phyloP scores from a whole-genome alignment of 1,140 invertebrate genomes.

The Uloborus diversus region DNA sequence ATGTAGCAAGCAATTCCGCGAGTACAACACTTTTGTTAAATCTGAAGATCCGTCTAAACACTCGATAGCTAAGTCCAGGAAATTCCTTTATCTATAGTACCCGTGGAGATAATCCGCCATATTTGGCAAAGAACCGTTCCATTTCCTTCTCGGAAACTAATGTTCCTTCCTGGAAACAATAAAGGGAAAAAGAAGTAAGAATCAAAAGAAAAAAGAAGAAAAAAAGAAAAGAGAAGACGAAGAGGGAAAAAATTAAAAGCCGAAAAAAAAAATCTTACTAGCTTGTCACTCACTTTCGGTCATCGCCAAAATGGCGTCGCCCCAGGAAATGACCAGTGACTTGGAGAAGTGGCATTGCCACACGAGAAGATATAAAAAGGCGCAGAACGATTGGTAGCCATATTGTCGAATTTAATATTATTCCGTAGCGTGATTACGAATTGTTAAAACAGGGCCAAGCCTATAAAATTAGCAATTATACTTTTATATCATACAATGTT shows the following conservation, averaged over 20 bases:
- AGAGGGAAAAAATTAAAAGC: too few relatives aligned
- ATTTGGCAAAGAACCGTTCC: conserved; percentile 46
- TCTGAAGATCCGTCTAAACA: not conserved
- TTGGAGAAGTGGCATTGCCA: conserved; percentile 43
- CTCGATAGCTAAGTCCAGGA: conserved; percentile 3
- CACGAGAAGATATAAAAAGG: conserved; percentile 40
- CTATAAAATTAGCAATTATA: too few relatives aligned
- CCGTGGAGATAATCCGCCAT: conserved; percentile 40
- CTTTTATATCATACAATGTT: too few relatives aligned
- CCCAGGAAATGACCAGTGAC: conserved; percentile 45
- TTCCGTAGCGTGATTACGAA: too few relatives aligned
- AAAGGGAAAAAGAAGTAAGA: not conserved
- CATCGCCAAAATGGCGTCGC: conserved; percentile 47
- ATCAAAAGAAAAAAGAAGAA: not conserved
- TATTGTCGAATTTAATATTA: too few relatives aligned
- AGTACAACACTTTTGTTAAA: too few relatives aligned
- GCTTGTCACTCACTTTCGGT: conserved; percentile 19
- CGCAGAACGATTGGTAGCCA: conserved; percentile 14
- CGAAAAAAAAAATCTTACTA: conserved; percentile 9
- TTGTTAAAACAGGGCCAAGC: too few relatives aligned
- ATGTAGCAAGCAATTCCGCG: too few relatives aligned
- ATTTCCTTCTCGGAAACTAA: conserved; percentile 42
- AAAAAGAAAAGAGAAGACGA: not conserved
- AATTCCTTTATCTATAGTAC: conserved; percentile 24
- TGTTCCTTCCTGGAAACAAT: conserved; percentile 42